phyloP scores from a whole-genome alignment of 2,888 invertebrate species.

The Oxytorus armatus region DNA sequence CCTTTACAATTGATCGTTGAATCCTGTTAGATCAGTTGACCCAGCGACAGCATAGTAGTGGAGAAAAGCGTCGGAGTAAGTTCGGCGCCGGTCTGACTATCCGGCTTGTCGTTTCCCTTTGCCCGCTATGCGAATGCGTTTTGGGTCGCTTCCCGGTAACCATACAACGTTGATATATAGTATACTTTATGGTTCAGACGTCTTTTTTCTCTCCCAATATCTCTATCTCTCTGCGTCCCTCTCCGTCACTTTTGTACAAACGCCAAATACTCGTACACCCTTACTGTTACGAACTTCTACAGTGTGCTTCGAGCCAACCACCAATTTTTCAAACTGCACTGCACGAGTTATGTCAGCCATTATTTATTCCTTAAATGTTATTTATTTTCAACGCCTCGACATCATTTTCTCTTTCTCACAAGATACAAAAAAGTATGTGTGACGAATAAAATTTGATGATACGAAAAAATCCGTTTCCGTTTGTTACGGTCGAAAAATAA shows the following conservation, averaged over 20 bases:
- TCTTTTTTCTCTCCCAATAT: not conserved
- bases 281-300: slow-evolving; percentile 12
- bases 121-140: slow-evolving; percentile 56
- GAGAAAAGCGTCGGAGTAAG: slow-evolving; percentile 26
- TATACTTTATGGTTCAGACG: slow-evolving; percentile 55
- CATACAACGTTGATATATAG: slow-evolving; percentile 47
- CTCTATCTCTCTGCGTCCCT: not conserved
- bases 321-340: slow-evolving; percentile 29
- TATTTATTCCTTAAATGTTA: slow-evolving; percentile 44
- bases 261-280: slow-evolving; percentile 46
- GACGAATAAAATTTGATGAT: not conserved
- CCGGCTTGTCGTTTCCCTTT: slow-evolving; percentile 58
- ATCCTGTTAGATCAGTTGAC: slow-evolving; percentile 57
- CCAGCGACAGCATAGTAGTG: slow-evolving; percentile 22
- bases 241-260: slow-evolving; percentile 51
- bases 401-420: not conserved
- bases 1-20: slow-evolving; percentile 53
- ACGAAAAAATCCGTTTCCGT: not conserved
- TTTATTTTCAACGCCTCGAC: slow-evolving; percentile 31
- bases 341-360: slow-evolving; percentile 34
- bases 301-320: slow-evolving; percentile 49
- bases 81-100: slow-evolving; percentile 68
- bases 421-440: not conserved
- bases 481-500: slow-evolving; percentile 6
- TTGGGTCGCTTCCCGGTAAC: slow-evolving; percentile 67